These are phyloP conservation scores for Sepiola atlantica DNA, from an alignment of 2,888 invertebrate species.

Conservation along the genomic window DNA sequence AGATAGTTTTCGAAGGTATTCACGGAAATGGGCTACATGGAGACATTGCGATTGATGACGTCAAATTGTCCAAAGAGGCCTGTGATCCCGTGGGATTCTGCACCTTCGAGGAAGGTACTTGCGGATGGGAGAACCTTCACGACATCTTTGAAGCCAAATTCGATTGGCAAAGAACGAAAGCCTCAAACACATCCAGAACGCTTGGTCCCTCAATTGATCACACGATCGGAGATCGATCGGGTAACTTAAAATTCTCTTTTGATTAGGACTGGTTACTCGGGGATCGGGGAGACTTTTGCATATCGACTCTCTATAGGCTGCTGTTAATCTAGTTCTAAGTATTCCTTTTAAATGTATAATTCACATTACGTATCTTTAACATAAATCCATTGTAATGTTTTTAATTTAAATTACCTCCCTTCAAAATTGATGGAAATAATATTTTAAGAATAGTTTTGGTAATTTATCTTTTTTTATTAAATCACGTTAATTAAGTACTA, in stretches of 20 bases:
- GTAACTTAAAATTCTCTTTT: constrained; percentile 50
- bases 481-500: too few species aligned
- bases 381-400: too few species aligned
- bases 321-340: too few species aligned
- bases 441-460: too few species aligned
- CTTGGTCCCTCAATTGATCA: constrained; percentile 68
- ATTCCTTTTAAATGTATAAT: too few species aligned
- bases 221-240: constrained; percentile 58
- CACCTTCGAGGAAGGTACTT: constrained; percentile 66
- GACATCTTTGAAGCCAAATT: constrained; percentile 54
- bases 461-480: too few species aligned
- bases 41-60: constrained; percentile 71
- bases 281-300: too few species aligned
- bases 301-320: too few species aligned
- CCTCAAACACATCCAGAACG: constrained; percentile 50
- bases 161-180: constrained; percentile 62
- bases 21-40: constrained; percentile 61
- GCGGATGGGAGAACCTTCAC: constrained; percentile 60
- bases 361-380: too few species aligned
- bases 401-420: not conserved
- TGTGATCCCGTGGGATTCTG: constrained; percentile 63
- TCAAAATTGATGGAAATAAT: too few species aligned
- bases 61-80: constrained; percentile 55
- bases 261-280: not conserved
- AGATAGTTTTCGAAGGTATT: constrained; percentile 69